Evolutionary conservation across 1,140 invertebrate species (phyloP).

Genomic region (Drosophila parvula): DNA sequence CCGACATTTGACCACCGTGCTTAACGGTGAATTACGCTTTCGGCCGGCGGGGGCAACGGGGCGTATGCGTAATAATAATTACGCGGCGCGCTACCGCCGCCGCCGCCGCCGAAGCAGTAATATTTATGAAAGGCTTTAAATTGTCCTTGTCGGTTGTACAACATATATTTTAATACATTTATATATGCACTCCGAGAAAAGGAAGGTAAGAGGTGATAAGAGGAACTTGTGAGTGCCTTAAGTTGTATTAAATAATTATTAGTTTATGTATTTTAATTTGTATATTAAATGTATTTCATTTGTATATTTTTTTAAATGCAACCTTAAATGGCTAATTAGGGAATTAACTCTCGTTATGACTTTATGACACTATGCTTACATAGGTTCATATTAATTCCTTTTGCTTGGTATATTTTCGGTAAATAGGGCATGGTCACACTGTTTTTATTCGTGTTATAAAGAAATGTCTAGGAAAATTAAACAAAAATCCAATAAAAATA

Average conservation of each 20-base stretch:
- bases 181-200: slow-evolving; percentile 1
- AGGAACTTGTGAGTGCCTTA: not conserved
- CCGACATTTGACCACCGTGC: slow-evolving; percentile 38
- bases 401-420: too few relatives aligned
- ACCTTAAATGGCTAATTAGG: not conserved
- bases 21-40: slow-evolving; percentile 40
- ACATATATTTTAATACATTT: slow-evolving; percentile 35
- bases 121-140: slow-evolving; percentile 68
- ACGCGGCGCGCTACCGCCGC: slow-evolving; percentile 41
- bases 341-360: not conserved
- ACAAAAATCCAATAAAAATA: too few relatives aligned
- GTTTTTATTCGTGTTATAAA: too few relatives aligned
- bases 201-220: too few relatives aligned
- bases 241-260: not conserved
- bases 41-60: slow-evolving; percentile 23
- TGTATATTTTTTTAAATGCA: not conserved
- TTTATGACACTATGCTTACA: not conserved
- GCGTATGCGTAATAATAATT: slow-evolving; percentile 80
- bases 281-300: not conserved
- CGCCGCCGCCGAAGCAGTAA: slow-evolving; percentile 38
- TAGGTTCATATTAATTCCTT: too few relatives aligned
- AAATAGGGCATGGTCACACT: too few relatives aligned
- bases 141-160: slow-evolving; percentile 44
- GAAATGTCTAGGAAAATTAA: too few relatives aligned
- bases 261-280: not conserved